Conservation (phyloP, 2,797 vertebrate genomes). For the Sternotherus odoratus region DNA sequence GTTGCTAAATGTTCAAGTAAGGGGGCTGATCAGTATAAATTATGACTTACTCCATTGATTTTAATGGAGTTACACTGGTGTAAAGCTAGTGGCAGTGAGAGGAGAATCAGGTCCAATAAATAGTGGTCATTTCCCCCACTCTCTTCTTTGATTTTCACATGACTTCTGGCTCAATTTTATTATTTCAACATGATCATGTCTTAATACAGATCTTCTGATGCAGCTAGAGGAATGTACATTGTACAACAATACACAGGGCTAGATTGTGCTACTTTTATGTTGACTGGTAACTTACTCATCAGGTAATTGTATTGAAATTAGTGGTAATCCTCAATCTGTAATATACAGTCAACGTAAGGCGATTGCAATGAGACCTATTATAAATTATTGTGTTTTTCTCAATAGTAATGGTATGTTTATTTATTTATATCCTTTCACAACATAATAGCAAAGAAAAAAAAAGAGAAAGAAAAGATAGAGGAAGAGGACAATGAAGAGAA, state of each 20-base stretch:
- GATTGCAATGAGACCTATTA: background rate
- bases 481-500: background rate
- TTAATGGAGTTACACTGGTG: background rate
- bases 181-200: background rate
- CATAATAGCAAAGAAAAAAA: background rate
- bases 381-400: background rate
- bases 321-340: background rate
- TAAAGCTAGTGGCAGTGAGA: background rate
- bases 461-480: background rate
- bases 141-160: background rate
- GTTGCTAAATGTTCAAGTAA: background rate
- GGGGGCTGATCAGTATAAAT: fast-evolving
- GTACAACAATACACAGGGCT: background rate
- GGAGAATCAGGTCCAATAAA: fast-evolving
- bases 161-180: background rate
- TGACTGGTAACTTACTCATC: background rate
- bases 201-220: background rate
- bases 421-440: background rate
- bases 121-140: background rate
- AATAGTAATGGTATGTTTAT: background rate
- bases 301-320: background rate
- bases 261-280: background rate
- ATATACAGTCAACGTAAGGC: background rate
- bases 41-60: background rate
- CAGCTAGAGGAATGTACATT: background rate